Evolutionary conservation across 1,140 invertebrate genomes (phyloP), one percentile per base, ranked within the genome.

Genomic region (Lithobius niger): DNA sequence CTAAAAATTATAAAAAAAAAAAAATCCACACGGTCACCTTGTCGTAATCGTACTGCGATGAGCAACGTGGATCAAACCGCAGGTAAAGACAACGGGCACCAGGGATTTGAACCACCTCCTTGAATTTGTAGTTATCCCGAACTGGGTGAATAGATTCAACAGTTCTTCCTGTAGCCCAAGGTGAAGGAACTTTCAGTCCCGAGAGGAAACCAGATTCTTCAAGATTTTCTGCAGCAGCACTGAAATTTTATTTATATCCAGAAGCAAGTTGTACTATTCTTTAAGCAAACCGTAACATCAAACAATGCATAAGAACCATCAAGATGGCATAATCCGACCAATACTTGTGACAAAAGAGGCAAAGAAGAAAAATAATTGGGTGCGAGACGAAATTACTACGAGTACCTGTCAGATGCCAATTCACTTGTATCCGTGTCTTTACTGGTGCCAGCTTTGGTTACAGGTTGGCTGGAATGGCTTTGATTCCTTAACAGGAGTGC

Each of bases 31-130:
- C n/a, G n/a, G 49, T 42, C 58, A 71, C 69, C 63, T 70, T 70
- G 56, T 72, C 70, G 62, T 72, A 72, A 57, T 72, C 70, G 61
- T 72, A 72, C 59, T 72, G 70, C 19, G 69, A 69, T 22, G 69
- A 66, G 58, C 66, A 69, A 28, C 67, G 58, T 0, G 65, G 62
- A 51, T 71, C 70, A 65, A 72, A 71, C 50, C 69, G 64, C 18
- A 72, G 59, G 45, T 69, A 71, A 3, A 72, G 60, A 60, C 66
- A 69, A 31, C 69, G 44, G 2, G 71, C 71, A 24, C 68, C 69
- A 16, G 71, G 69, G 25, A 71, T 70, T 44, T 67, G 65, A 16
- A 72, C 64, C 2, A 66, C 68, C 54, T 71, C 69, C 52, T 71
- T 71, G 52, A 66, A 67, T 57, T 69, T 71, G 61, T 69, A 70